Evolutionary conservation across 1,140 invertebrate species (phyloP).

Genomic region (Geopemphigus sp.): DNA sequence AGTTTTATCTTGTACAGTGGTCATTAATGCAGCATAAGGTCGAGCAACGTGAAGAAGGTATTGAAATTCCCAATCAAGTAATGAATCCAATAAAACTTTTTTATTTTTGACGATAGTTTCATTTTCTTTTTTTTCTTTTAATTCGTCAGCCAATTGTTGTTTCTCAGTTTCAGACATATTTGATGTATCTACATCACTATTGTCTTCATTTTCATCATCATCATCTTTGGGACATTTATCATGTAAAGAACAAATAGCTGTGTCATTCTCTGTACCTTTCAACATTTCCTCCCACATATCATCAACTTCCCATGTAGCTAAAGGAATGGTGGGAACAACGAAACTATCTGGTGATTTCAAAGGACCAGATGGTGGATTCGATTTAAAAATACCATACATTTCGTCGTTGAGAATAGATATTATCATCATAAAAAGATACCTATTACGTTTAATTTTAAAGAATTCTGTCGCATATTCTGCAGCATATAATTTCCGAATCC

Average conservation of each 20-base stretch:
- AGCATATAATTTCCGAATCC: constrained; percentile 53
- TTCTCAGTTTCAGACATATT: constrained; percentile 1
- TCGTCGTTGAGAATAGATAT: constrained; percentile 53
- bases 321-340: constrained; percentile 30
- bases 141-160: not conserved
- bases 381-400: constrained; percentile 51
- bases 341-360: constrained; percentile 50
- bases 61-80: constrained; percentile 57
- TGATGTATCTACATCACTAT: not conserved
- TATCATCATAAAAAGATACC: constrained; percentile 52
- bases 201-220: not conserved
- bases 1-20: constrained; percentile 54
- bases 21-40: constrained; percentile 56
- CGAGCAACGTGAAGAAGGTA: constrained; percentile 56
- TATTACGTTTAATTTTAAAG: constrained; percentile 54
- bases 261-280: constrained; percentile 26
- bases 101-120: not conserved
- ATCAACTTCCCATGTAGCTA: constrained; percentile 53
- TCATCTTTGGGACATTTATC: constrained; percentile 15
- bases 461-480: constrained; percentile 53
- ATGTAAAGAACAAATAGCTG: not conserved
- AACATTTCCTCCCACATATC: constrained; percentile 53
- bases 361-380: constrained; percentile 51
- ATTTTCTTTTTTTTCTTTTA: not conserved
- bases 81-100: constrained; percentile 18